Percentiles rank a stretch among this genome's conserved stretches.
Conservation (phyloP, 2,888 invertebrate genomes). For the Electrophaes corylata region DNA sequence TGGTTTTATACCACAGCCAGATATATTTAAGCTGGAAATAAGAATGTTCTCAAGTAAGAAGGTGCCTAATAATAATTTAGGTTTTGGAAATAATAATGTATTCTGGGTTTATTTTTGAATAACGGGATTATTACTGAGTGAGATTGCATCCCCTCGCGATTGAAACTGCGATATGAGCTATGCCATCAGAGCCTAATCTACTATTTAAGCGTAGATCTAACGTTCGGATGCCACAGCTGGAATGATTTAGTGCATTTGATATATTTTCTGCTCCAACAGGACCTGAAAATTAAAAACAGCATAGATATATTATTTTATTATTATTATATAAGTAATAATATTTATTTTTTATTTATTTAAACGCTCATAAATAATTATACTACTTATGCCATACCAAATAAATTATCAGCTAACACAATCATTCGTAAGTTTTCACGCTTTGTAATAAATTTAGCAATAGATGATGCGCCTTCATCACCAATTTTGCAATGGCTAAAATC, state of each 20-base stretch:
- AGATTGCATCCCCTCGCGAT: conserved; percentile 79
- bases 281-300: conserved; percentile 49
- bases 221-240: conserved; percentile 64
- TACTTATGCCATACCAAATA: conserved; percentile 74
- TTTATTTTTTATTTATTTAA: neutral
- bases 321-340: too few species aligned
- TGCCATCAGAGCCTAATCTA: conserved; percentile 73
- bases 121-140: conserved; percentile 60
- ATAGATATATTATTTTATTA: too few species aligned
- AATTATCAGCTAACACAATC: conserved; percentile 81
- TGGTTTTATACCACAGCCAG: conserved; percentile 76
- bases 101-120: too few species aligned
- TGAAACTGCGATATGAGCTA: conserved; percentile 74
- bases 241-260: conserved; percentile 70
- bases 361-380: neutral
- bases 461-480: conserved; percentile 83
- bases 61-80: too few species aligned
- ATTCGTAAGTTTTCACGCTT: conserved; percentile 74
- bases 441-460: conserved; percentile 83
- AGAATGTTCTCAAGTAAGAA: neutral
- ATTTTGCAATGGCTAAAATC: conserved; percentile 88
- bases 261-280: conserved; percentile 70
- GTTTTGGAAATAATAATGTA: too few species aligned
- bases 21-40: conserved; percentile 68
- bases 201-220: conserved; percentile 76